Evolutionary conservation across 1,140 invertebrate species (phyloP), one percentile per base, ranked within the genome.

Genomic region (Drosophila insularis): DNA sequence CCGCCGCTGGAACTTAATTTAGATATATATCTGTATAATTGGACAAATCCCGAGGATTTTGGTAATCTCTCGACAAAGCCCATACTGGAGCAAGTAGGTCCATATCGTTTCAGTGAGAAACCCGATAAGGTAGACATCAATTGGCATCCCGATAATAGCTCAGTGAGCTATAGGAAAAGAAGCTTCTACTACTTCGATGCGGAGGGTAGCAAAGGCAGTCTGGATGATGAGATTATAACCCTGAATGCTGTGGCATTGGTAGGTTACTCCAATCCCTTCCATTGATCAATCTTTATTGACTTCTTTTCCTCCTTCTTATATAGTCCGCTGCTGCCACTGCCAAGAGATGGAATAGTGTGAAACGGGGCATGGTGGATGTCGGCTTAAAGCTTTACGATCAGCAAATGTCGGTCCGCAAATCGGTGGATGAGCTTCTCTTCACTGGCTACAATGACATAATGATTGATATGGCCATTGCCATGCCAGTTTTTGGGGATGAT

Each of bases 191-290:
- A 94, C 74, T 99, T 97, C 82, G 95, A 96, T 69, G 93, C 92
- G 53, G 92, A 94, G 6, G 93, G 92, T 65, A 98, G 97, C 73
- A 95, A 95, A 56, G 97, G 97, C 1, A 93, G 93, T 10, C 93
- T 98, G 11, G 92, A 94, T 35, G 97, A 98, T 82, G 92, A 94
- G 2, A 93, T 98, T 63, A 95, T 94, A 0, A 97, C 96, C 3
- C 90, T 98, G 3, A 98, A 99, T 91, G 93, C 95, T 6, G 95
- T 98, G 7, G 95, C 96, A 32, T 93, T 97, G 91, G 97, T 98
- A 89, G 95, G 95, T 93, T 72, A 27, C 14, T 6, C 0, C 27
- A 19, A 11, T 59, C 14, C 19, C 2, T 13, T 27, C 14, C 21
- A 19, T 32, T 8, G 4, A 27, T 27, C 27, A 27, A 11, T 14